Evolutionary conservation across 2,113 vertebrate species (phyloP).

Genomic region (Dicerorhinus sumatrensis): DNA sequence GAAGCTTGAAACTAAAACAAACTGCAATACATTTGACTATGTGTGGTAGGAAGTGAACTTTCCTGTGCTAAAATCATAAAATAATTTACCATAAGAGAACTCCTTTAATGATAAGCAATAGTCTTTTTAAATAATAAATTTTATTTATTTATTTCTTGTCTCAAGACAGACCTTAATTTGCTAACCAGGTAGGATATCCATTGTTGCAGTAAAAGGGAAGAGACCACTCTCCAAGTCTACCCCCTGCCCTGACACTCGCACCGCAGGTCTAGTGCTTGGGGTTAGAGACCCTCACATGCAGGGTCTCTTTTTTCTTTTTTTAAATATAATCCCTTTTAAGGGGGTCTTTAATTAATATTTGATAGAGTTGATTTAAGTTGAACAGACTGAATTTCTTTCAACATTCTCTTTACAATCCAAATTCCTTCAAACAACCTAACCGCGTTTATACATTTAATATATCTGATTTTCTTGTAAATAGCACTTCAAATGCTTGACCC

Average conservation of each 20-base stretch:
- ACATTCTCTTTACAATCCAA: slow-evolving; percentile 32
- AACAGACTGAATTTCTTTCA: slow-evolving; percentile 40
- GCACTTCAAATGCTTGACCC: slow-evolving; percentile 12
- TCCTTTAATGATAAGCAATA: slow-evolving; percentile 44
- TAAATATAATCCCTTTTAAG: slow-evolving; percentile 52
- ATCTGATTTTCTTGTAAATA: not conserved
- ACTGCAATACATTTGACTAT: slow-evolving; percentile 21
- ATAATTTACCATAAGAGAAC: slow-evolving; percentile 54
- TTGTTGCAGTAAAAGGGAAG: slow-evolving; percentile 69
- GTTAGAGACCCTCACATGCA: not conserved
- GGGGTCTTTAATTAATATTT: slow-evolving; percentile 19
- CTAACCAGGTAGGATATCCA: slow-evolving; percentile 89
- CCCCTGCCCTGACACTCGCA: not conserved
- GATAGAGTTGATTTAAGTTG: not conserved
- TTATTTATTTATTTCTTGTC: slow-evolving; percentile 82
- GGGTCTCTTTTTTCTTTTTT: not conserved
- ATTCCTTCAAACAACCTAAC: slow-evolving; percentile 31
- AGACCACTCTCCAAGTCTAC: not conserved
- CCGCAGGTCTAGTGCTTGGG: not conserved
- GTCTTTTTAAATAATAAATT: slow-evolving; percentile 21
- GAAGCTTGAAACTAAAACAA: slow-evolving; percentile 73
- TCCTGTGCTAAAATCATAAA: slow-evolving; percentile 47
- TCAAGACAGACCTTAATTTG: slow-evolving; percentile 87
- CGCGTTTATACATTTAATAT: slow-evolving; percentile 15
- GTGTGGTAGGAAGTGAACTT: slow-evolving; percentile 57